phyloP scores from a whole-genome alignment of 2,113 vertebrate species.

The Callionymus lyra region DNA sequence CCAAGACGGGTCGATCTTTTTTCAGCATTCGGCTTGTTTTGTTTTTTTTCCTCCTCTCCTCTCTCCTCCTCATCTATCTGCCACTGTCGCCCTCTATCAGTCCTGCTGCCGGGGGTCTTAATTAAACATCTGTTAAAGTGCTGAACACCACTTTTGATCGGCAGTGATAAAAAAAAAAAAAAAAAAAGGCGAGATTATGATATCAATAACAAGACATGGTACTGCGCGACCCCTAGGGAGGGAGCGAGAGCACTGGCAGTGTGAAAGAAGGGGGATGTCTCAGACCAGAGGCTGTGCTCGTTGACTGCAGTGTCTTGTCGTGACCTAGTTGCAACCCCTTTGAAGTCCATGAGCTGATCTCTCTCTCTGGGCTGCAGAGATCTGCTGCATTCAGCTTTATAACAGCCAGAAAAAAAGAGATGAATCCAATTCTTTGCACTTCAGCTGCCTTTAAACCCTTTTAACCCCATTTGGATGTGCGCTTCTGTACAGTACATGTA shows the following conservation, averaged over 20 bases:
- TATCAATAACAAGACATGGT: constrained; percentile 55
- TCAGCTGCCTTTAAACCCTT: constrained; percentile 19
- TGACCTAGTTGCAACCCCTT: constrained; percentile 76
- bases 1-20: constrained; percentile 32
- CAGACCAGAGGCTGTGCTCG: constrained; percentile 58
- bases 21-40: constrained; percentile 34
- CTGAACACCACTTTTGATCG: constrained; percentile 38
- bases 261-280: constrained; percentile 49
- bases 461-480: constrained; percentile 4
- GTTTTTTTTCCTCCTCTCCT: constrained; percentile 13
- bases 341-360: constrained; percentile 71
- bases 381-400: constrained; percentile 58
- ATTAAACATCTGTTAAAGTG: constrained; percentile 53
- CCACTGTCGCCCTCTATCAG: constrained; percentile 1
- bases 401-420: constrained; percentile 24
- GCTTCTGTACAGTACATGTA: not conserved
- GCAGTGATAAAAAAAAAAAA: constrained; percentile 51
- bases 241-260: constrained; percentile 9
- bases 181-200: constrained; percentile 48
- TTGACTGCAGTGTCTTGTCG: constrained; percentile 62
- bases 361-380: constrained; percentile 51
- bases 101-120: constrained; percentile 4
- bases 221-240: constrained; percentile 28
- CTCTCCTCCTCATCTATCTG: constrained; percentile 6
- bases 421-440: constrained; percentile 27